A percentile compares a stretch with the other conserved stretches of the same genome.
phyloP scores from a whole-genome alignment of 2,888 invertebrate species.

The Atherix ibis region DNA sequence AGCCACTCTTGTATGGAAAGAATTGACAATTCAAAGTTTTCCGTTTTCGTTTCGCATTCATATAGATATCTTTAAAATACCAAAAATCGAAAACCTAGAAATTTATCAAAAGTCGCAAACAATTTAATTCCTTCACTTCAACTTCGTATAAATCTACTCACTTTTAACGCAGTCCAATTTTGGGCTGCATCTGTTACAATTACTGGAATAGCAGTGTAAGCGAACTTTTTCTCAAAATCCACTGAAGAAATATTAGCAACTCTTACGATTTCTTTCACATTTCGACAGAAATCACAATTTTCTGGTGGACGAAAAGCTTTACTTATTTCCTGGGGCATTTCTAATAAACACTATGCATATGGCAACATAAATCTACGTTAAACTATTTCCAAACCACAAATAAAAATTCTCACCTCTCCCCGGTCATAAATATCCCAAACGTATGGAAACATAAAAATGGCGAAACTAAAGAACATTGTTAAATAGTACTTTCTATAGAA shows the following conservation, averaged over 20 bases:
- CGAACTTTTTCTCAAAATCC: constrained; percentile 58
- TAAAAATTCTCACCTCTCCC: too few relatives aligned
- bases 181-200: constrained; percentile 67
- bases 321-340: constrained; percentile 12
- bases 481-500: too few relatives aligned
- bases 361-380: neutral
- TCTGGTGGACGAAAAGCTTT: constrained; percentile 58
- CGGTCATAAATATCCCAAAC: too few relatives aligned
- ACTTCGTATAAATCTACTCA: constrained; percentile 14
- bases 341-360: constrained; percentile 11
- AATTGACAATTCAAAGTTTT: constrained; percentile 67
- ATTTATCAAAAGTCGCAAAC: neutral
- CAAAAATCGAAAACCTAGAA: constrained; percentile 55
- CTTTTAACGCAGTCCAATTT: constrained; percentile 64
- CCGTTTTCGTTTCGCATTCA: constrained; percentile 36
- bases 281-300: constrained; percentile 61
- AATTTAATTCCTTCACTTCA: neutral
- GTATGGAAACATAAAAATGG: too few relatives aligned
- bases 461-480: too few relatives aligned
- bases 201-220: constrained; percentile 64
- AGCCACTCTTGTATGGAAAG: constrained; percentile 83
- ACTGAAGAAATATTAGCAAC: constrained; percentile 47
- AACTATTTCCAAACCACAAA: too few relatives aligned
- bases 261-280: constrained; percentile 45
- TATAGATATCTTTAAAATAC: constrained; percentile 68